Conservation (phyloP, 2,797 vertebrate genomes). For the Heliangelus exortis region DNA sequence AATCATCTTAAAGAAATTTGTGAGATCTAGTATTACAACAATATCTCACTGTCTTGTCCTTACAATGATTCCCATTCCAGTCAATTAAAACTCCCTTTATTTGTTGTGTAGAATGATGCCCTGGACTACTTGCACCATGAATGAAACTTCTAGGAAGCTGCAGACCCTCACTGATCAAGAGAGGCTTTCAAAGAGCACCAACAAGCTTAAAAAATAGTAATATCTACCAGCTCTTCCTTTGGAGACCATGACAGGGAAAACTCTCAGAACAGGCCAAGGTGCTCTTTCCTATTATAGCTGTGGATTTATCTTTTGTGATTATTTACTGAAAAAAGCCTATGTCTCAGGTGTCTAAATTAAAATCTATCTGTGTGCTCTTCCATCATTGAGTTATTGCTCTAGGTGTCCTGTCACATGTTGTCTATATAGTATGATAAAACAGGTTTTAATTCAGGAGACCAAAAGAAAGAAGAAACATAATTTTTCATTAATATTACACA, state of each 20-base stretch:
- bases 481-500: background rate
- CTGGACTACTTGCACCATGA: accelerated
- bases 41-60: background rate
- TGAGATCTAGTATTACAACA: background rate
- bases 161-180: background rate
- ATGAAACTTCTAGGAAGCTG: background rate
- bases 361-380: background rate
- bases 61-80: background rate
- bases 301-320: background rate
- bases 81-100: background rate
- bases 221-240: background rate
- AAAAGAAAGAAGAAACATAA: background rate
- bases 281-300: background rate
- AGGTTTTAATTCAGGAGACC: background rate
- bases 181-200: background rate
- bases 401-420: background rate
- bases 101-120: background rate
- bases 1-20: background rate
- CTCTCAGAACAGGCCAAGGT: background rate
- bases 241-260: background rate
- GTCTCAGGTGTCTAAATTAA: background rate
- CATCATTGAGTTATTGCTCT: background rate
- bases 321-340: background rate
- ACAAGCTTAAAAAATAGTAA: background rate
- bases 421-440: background rate